These are phyloP conservation scores for Onthophagus sagittarius DNA, from an alignment of 2,888 invertebrate genomes.

Conservation along the genomic window DNA sequence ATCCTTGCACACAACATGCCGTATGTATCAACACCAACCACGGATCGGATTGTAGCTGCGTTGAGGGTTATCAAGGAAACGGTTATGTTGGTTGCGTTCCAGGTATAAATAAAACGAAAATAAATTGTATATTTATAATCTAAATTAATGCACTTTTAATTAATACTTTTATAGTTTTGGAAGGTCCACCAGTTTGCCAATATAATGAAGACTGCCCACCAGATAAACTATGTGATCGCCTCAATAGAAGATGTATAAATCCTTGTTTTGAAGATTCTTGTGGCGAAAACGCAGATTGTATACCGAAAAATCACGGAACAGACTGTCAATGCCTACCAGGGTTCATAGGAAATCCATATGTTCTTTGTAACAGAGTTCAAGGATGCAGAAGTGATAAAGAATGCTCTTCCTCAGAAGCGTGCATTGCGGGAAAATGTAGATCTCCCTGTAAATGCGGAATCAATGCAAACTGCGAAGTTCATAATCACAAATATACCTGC, in stretches of 20 bases:
- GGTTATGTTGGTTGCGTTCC: slow-evolving; percentile 76
- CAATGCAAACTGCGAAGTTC: slow-evolving; percentile 77
- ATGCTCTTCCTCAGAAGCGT: slow-evolving; percentile 71
- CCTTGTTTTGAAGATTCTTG: slow-evolving; percentile 77
- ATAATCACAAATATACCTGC: slow-evolving; percentile 74
- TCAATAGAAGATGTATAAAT: slow-evolving; percentile 79
- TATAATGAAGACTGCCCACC: slow-evolving; percentile 89
- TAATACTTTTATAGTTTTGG: slow-evolving; percentile 24
- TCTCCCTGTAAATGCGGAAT: slow-evolving; percentile 77
- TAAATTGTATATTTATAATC: not conserved
- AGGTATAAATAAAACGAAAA: slow-evolving; percentile 53
- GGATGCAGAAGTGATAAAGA: slow-evolving; percentile 71
- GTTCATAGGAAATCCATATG: slow-evolving; percentile 72
- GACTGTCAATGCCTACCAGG: slow-evolving; percentile 73
- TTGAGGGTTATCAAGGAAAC: slow-evolving; percentile 83
- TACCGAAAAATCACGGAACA: slow-evolving; percentile 70
- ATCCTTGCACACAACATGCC: slow-evolving; percentile 80
- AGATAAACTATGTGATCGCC: slow-evolving; percentile 77
- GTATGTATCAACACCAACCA: slow-evolving; percentile 86
- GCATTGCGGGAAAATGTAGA: slow-evolving; percentile 70
- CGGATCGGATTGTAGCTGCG: slow-evolving; percentile 80
- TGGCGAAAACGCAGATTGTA: slow-evolving; percentile 77
- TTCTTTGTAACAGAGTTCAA: slow-evolving; percentile 65
- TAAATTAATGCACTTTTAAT: not conserved
- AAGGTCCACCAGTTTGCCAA: slow-evolving; percentile 66